Evolutionary conservation across 2,797 vertebrate genomes (phyloP), one percentile per base, ranked within the genome.

Genomic region (Mycteria americana): DNA sequence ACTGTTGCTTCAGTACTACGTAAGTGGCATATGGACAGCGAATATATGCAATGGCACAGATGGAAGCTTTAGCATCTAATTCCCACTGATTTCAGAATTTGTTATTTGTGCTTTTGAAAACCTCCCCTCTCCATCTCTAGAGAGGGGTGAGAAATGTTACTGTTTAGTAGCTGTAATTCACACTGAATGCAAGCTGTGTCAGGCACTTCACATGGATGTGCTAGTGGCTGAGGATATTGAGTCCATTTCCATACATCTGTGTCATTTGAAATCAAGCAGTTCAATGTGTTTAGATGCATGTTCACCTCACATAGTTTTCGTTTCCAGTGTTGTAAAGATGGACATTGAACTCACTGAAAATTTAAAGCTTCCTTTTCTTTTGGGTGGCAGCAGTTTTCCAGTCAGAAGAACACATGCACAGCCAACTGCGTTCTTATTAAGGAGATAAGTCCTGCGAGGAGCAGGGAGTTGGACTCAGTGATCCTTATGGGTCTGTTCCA

Each of bases 41-140:
- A 89, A 82, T 74, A 64, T 45, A 81, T 72, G 54, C 62, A 72
- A 2, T 48, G 57, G 51, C 39, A 64, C 65, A 91, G 84, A 91
- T 78, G 74, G 86, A 72, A 91, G 37, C 45, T 78, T 92, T 78
- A 93, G 35, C 53, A 74, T 86, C 69, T 84, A 68, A 93, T 94
- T 93, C 65, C 24, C 41, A 48, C 39, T 72, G 76, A 84, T 87
- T 87, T 78, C 46, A 87, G 43, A 81, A 79, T 72, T 67, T 74
- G 27, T 86, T 53, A 68, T 64, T 85, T 87, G 27, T 81, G 45
- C n/a, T 54, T 95, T 84, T 81, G 62, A 45, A 92, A 89, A 81
- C 12, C 35, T 84, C 5, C 27, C 31, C 22, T 80, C 25, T 84
- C 51, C 28, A 18, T 56, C 62, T 65, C 56, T 63, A 59, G 43